phyloP scores from a whole-genome alignment of 2,113 vertebrate species.

The Chaetorhynchus papuensis region DNA sequence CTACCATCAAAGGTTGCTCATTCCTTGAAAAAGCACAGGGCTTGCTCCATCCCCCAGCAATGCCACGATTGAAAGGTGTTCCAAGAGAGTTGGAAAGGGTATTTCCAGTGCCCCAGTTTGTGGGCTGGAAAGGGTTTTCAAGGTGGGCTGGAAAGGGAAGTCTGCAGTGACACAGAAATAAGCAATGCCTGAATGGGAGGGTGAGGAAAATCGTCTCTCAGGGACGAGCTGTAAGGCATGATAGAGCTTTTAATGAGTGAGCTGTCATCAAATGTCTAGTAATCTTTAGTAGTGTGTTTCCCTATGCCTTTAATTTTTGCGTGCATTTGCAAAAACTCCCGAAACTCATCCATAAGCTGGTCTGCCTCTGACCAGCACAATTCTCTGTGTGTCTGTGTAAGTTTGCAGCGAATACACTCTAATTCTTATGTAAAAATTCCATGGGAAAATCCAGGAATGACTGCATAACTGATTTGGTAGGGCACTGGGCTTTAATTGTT shows the following conservation, averaged over 20 bases:
- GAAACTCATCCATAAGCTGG: background rate
- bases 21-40: constrained; percentile 16
- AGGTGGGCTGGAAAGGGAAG: background rate
- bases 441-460: constrained; percentile 71
- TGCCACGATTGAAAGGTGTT: background rate
- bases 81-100: background rate
- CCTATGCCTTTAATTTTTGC: background rate
- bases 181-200: background rate
- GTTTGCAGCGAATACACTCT: constrained; percentile 6
- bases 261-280: background rate
- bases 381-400: constrained; percentile 37
- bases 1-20: constrained; percentile 29
- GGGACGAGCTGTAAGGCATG: background rate
- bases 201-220: background rate
- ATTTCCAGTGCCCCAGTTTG: background rate
- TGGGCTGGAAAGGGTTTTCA: background rate
- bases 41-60: background rate
- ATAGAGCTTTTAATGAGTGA: background rate
- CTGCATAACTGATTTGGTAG: constrained; percentile 70
- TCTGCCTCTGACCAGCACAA: constrained; percentile 3
- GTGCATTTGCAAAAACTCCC: background rate
- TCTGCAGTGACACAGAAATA: background rate
- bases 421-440: constrained; percentile 71
- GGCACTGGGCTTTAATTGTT: constrained; percentile 70
- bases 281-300: background rate